Conservation (phyloP, 2,113 vertebrate genomes). For the Mastomys coucha region DNA sequence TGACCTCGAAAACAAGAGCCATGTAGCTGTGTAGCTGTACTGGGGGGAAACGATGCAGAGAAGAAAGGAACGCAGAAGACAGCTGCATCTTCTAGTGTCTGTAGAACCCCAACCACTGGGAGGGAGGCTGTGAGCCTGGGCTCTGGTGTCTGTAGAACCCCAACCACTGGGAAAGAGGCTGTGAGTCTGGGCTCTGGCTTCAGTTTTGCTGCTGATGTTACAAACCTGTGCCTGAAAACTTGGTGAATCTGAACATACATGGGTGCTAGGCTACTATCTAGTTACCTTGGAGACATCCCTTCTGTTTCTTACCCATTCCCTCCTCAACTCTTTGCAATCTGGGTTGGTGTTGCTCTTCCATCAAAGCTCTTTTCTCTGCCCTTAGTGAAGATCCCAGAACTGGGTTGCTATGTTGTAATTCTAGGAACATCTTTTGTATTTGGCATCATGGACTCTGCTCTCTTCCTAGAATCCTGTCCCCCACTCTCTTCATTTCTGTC, state of each 20-base stretch:
- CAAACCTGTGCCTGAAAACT: not conserved
- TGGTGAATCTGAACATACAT: not conserved
- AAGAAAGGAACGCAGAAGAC: not conserved
- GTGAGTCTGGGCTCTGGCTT: not conserved
- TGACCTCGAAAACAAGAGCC: not conserved
- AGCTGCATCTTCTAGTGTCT: not conserved
- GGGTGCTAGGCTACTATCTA: not conserved
- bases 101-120: not conserved
- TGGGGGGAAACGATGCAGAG: not conserved
- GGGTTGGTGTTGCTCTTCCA: not conserved
- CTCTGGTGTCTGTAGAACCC: not conserved
- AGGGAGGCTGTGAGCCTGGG: not conserved
- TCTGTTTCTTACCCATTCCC: not conserved
- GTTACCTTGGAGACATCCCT: slow-evolving; percentile 37
- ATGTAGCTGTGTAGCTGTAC: too few relatives aligned
- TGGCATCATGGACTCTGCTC: not conserved
- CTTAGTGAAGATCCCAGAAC: not conserved
- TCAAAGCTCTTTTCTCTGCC: not conserved
- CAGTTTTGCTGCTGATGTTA: not conserved
- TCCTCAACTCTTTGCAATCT: slow-evolving; percentile 38
- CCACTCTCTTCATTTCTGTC: not conserved
- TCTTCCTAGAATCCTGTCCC: not conserved
- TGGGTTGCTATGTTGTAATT: not conserved
- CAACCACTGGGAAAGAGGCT: not conserved
- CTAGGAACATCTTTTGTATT: slow-evolving; percentile 11